A percentile compares a stretch with the other conserved stretches of the same genome.
These are phyloP conservation scores for Drosophila ananassae DNA, from an alignment of 1,140 invertebrate genomes.

Conservation along the genomic window DNA sequence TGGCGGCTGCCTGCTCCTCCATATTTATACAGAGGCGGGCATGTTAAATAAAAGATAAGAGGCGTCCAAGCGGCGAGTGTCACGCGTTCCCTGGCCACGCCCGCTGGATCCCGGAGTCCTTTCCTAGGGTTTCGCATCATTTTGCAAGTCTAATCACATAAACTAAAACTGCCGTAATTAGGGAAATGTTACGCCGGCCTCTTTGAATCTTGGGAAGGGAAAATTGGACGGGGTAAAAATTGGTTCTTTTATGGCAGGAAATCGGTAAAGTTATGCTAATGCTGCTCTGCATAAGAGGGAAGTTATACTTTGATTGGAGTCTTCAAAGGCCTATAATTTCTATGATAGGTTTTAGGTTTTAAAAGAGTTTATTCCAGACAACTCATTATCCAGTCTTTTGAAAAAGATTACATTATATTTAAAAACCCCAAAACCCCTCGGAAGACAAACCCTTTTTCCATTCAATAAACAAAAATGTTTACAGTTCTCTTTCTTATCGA, in stretches of 20 bases:
- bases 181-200: conserved; percentile 32
- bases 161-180: conserved; percentile 56
- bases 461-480: background rate
- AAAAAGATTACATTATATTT: too few relatives aligned
- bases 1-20: conserved; percentile 59
- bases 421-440: background rate
- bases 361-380: too few relatives aligned
- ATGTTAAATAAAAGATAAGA: conserved; percentile 82
- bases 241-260: conserved; percentile 4
- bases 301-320: background rate
- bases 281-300: background rate
- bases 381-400: too few relatives aligned
- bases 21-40: conserved; percentile 79
- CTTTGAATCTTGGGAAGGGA: conserved; percentile 32
- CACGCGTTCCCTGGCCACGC: conserved; percentile 47
- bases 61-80: conserved; percentile 66
- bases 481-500: conserved; percentile 35
- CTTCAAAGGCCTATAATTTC: too few relatives aligned
- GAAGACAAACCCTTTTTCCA: background rate
- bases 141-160: conserved; percentile 67
- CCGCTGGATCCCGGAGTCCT: background rate
- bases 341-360: too few relatives aligned
- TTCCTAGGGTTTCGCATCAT: conserved; percentile 46
- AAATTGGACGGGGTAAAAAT: conserved; percentile 5
- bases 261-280: conserved; percentile 29